Evolutionary conservation across 1,140 invertebrate genomes (phyloP).

Genomic region (Zaprionus kolodkinae): DNA sequence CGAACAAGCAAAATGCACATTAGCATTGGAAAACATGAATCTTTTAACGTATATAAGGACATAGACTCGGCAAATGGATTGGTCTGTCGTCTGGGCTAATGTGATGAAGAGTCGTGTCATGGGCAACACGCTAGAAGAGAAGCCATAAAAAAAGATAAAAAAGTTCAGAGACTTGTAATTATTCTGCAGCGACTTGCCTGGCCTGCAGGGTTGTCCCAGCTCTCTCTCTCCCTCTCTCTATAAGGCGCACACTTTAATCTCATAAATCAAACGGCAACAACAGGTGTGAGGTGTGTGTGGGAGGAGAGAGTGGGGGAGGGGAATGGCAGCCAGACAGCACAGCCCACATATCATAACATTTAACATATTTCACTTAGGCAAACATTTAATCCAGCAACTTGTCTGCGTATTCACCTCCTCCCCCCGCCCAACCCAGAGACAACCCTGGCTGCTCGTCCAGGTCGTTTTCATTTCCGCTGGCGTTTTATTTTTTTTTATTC

Average conservation of each 20-base stretch:
- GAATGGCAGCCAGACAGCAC: conserved; percentile 9
- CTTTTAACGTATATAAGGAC: conserved; percentile 43
- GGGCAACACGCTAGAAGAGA: conserved; percentile 6
- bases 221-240: not conserved
- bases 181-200: conserved; percentile 16
- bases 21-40: conserved; percentile 12
- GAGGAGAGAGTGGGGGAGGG: not conserved
- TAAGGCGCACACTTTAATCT: conserved; percentile 54
- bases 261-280: conserved; percentile 68
- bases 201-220: conserved; percentile 6
- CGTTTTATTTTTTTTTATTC: conserved; percentile 77
- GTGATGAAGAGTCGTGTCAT: conserved; percentile 62
- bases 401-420: conserved; percentile 45
- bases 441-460: conserved; percentile 7
- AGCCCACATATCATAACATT: conserved; percentile 72
- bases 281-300: conserved; percentile 15
- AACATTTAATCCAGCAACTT: conserved; percentile 73
- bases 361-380: conserved; percentile 81
- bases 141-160: conserved; percentile 3
- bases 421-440: not conserved
- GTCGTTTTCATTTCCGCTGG: conserved; percentile 78
- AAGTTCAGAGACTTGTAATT: conserved; percentile 48
- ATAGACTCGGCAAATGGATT: conserved; percentile 62
- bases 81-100: conserved; percentile 55
- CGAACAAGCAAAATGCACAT: conserved; percentile 44